A percentile compares a stretch with the other conserved stretches of the same genome.
These are phyloP conservation scores for Papilio aristodemus DNA, from an alignment of 1,140 invertebrate genomes.

Conservation along the genomic window DNA sequence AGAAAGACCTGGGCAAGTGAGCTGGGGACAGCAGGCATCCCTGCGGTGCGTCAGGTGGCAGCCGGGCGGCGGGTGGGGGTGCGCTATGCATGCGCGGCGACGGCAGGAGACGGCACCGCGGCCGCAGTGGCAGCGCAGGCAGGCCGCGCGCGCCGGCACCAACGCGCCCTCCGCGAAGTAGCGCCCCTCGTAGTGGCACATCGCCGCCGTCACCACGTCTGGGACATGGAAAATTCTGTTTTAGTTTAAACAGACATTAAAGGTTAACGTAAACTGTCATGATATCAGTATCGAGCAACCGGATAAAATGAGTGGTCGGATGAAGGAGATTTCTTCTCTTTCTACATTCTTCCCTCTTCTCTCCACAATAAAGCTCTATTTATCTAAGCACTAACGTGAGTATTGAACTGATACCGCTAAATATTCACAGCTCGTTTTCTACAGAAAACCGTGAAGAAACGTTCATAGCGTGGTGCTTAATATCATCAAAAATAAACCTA, in stretches of 20 bases:
- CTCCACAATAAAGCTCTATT: too few relatives aligned
- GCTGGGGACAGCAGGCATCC: constrained; percentile 87
- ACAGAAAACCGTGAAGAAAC: too few relatives aligned
- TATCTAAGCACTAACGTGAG: too few relatives aligned
- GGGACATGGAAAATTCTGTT: too few relatives aligned
- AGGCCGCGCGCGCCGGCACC: constrained; percentile 87
- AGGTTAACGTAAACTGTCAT: not conserved
- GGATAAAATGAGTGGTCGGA: too few relatives aligned
- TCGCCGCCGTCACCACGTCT: constrained; percentile 33
- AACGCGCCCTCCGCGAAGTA: constrained; percentile 83
- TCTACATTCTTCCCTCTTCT: too few relatives aligned
- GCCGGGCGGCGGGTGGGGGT: constrained; percentile 87
- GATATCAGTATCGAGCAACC: too few relatives aligned
- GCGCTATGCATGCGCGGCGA: constrained; percentile 85
- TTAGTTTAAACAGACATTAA: too few relatives aligned
- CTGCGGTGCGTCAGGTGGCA: constrained; percentile 86
- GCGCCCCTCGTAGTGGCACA: constrained; percentile 84
- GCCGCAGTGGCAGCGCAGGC: constrained; percentile 88
- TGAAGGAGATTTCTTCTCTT: too few relatives aligned
- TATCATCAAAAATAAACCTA: not conserved
- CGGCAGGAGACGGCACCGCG: constrained; percentile 87
- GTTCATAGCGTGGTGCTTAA: too few relatives aligned
- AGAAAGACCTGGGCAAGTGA: constrained; percentile 86
- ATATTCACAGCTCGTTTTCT: too few relatives aligned
- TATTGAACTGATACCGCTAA: too few relatives aligned